Base-by-base conservation (phyloP, 2,113 vertebrate species). In the Ellobius talpinus region DNA sequence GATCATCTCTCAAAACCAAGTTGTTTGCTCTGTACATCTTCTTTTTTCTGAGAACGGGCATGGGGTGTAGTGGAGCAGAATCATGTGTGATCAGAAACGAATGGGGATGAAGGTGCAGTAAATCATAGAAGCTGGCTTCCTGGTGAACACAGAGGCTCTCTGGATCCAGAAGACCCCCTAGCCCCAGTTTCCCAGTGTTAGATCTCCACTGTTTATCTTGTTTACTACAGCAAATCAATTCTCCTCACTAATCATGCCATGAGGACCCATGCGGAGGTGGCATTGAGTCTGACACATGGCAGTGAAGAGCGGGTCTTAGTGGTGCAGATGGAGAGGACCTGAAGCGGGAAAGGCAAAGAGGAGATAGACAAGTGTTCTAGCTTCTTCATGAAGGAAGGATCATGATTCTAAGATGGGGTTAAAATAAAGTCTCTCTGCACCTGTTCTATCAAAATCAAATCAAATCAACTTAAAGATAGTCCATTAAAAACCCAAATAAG, bases 391-490 rank as follows among this genome's bases (percentile, higher is more conserved):
- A 61, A 10, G 7, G 58, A 82, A 72, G 3, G 10, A 23, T 58
- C 17, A 3, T 13, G 63, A 77, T 91, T 87, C 88, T 36, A 31
- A 70, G 50, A 36, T 23, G 42, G 79, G 42, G 7, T 17, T 72
- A 42, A 76, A 85, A 95, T 86, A 68, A 90, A 95, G n/a, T 33
- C 14, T 90, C 66, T 36, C 45, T 13, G 26, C 5, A 39, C 29
- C 84, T 3, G 17, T 2, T 6, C 13, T 70, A 66, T 52, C 63
- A 61, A 85, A 70, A 81, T 61, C 5, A 89, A 93, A 12, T 66
- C 9, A 91, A 93, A 21, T 68, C 65, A 93, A 87, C 78, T 87
- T 45, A 87, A 94, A 86, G 8, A 70, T 45, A 89, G 91, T 45
- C 36, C 29, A 70, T 16, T 52, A 42, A 31, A 74, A 31, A 72